phyloP scores from a whole-genome alignment of 2,888 invertebrate genomes.

The Cylindroiulus punctatus region DNA sequence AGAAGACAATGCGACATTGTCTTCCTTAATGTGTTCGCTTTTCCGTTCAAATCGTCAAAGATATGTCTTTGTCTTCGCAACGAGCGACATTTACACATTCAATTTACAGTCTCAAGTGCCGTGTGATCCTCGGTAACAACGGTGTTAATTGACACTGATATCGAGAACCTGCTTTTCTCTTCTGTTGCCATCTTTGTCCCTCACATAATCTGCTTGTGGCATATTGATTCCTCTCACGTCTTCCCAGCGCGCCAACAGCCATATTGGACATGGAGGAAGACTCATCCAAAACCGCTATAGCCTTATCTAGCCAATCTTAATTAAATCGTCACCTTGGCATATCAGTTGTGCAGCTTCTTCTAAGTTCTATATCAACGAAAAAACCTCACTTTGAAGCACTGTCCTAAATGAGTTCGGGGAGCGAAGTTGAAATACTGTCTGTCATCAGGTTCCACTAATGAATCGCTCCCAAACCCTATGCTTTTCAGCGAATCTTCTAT shows the following conservation, averaged over 20 bases:
- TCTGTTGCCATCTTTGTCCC: constrained; percentile 5
- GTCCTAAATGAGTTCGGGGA: constrained; percentile 9
- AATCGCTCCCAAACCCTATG: not conserved
- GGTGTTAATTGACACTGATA: constrained; percentile 47
- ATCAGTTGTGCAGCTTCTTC: constrained; percentile 33
- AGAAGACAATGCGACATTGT: constrained; percentile 30
- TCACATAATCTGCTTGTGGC: constrained; percentile 31
- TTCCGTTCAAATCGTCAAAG: constrained; percentile 40
- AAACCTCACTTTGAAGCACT: not conserved
- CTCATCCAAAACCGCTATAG: constrained; percentile 6
- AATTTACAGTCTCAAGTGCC: constrained; percentile 47
- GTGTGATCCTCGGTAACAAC: constrained; percentile 45
- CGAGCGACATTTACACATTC: constrained; percentile 47
- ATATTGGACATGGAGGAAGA: constrained; percentile 13
- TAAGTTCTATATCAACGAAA: not conserved
- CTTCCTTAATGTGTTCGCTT: constrained; percentile 34
- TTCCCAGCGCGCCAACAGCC: not conserved
- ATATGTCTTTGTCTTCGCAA: constrained; percentile 21
- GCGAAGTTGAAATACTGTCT: constrained; percentile 23
- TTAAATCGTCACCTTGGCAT: constrained; percentile 43
- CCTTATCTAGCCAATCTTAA: constrained; percentile 47
- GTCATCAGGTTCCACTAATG: not conserved
- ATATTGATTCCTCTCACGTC: constrained; percentile 45
- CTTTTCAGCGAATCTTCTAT: no score
- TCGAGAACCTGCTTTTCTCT: constrained; percentile 35